Evolutionary conservation across 53 echinoderm and acorn worm genomes (phyloP).

Genomic region (Temnopleurus reevesii): DNA sequence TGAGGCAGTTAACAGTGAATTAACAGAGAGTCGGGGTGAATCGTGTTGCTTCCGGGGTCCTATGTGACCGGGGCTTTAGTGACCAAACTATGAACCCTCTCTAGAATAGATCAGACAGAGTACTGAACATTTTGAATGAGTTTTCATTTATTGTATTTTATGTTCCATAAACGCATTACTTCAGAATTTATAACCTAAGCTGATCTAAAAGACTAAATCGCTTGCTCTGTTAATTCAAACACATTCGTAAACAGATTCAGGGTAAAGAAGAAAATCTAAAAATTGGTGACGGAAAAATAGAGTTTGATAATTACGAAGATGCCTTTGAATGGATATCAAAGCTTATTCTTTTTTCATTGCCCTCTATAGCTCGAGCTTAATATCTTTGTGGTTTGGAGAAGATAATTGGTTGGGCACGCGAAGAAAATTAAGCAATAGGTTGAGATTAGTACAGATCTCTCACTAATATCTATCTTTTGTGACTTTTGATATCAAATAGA

Average conservation of each 20-base stretch:
- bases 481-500: constrained; percentile 25
- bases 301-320: background rate
- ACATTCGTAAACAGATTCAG: background rate
- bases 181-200: background rate
- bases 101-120: background rate
- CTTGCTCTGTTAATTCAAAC: background rate
- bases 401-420: constrained; percentile 40
- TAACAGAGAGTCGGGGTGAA: too few relatives aligned
- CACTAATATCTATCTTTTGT: background rate
- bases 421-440: background rate
- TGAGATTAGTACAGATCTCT: background rate
- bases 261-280: background rate
- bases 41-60: too few relatives aligned
- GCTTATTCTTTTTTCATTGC: background rate
- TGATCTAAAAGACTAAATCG: background rate
- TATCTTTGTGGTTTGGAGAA: background rate
- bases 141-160: background rate
- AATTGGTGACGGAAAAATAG: background rate
- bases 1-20: too few relatives aligned
- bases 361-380: background rate
- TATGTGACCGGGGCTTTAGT: too few relatives aligned
- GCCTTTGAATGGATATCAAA: background rate
- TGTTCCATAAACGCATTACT: background rate
- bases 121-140: background rate
- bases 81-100: background rate